Evolutionary conservation across 2,797 vertebrate species (phyloP), one percentile per base, ranked within the genome.

Genomic region (Hydrocynus forskahlii): DNA sequence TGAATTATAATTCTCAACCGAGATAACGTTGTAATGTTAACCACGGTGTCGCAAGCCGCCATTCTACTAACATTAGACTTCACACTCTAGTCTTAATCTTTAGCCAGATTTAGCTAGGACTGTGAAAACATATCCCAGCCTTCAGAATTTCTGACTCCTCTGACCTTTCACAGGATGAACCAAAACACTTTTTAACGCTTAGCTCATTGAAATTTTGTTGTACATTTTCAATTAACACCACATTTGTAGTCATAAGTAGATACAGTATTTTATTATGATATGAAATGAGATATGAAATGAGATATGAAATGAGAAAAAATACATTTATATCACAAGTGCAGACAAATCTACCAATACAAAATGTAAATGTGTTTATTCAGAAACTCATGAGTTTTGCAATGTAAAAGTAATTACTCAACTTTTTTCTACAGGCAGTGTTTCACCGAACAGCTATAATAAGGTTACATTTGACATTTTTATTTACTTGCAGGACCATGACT

Each of bases 401-500:
- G 3, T 29, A 3, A 29, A 29, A 29, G 29, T 29, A 29, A 29
- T 29, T 29, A 29, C 29, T 29, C 29, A 29, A 7, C 10, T 45
- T 45, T 45, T 45, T 45, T 45, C 10, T 45, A 45, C 10, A 45
- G 6, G 43, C 6, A 10, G 43, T 10, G 6, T 45, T 7, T 45
- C 1, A 7, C 43, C 10, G 16, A 43, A 54, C 21, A 59, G 14
- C 8, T 4, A 29, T 45, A 25, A 5, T 35, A 64, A 38, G n/a
- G 60, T 8, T 13, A 14, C 19, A 21, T 5, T 13, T 68, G 13
- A 1, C 38, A 19, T 78, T 0, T 57, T 75, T 5, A 54, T 1
- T 29, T 52, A 80, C 4, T n/a, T 68, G 0, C 90, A 97, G 96
- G 94, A 96, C 88, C 90, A 95, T 50, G 92, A 94, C 83, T 92